Evolutionary conservation across 2,797 vertebrate genomes (phyloP), one percentile per base, ranked within the genome.

Genomic region (Gymnoscopelus braueri): DNA sequence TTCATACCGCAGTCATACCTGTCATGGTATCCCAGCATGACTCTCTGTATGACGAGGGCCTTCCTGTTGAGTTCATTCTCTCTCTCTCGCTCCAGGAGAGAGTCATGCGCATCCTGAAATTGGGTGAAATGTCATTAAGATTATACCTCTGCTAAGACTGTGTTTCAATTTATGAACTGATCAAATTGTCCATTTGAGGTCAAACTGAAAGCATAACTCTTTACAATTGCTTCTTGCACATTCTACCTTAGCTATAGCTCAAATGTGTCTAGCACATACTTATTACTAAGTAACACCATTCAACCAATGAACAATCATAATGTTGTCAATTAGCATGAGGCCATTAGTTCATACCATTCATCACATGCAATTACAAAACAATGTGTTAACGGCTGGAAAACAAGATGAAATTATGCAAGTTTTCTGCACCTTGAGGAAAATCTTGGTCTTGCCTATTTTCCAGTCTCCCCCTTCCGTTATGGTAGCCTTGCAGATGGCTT

Each of bases 391-490:
- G 12, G 11, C 35, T 60, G 6, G 11, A 10, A 3, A 7, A 47
- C 3, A 65, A 55, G 35, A 4, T 1, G 32, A 35, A 35, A 35
- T 35, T 5, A 35, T 35, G 5, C 32, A 35, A 13, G 7, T 26
- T 23, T 49, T 14, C 39, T 7, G 67, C 88, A 99, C 98, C 95
- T 95, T 98, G 24, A 99, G 91, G 80, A 99, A 99, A 75, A 99
- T 90, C 87, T 98, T 98, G 63, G 87, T 97, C 78, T 61, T 97
- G 71, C 98, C 98, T 64, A 93, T 83, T 93, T 94, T 96, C 97
- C 97, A 99, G 77, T 94, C 92, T 12, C 91, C 88, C 64, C 91
- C 63, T 62, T 82, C 84, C 72, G 87, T 80, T 67, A 99, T 91
- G 72, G 92, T 85, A 3, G 72, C 71, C 69, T 87, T 88, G 0